phyloP scores from a whole-genome alignment of 1,140 invertebrate species.

The Papilio polyxenes region DNA sequence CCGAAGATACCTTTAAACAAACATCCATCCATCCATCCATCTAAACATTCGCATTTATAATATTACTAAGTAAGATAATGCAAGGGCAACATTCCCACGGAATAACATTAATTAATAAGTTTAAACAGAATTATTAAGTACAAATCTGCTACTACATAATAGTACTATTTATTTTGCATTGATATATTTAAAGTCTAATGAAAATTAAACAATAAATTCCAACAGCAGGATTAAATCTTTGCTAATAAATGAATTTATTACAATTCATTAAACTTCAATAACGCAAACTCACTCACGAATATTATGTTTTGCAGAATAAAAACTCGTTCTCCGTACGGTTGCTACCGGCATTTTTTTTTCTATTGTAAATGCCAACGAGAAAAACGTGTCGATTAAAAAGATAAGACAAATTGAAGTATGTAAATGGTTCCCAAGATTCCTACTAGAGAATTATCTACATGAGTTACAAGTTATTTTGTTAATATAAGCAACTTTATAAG shows the following conservation, averaged over 20 bases:
- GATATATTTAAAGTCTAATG: background rate
- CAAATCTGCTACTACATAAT: too few species aligned
- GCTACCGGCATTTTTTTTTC: constrained; percentile 20
- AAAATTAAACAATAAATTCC: background rate
- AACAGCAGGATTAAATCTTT: background rate
- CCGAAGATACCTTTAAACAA: too few species aligned
- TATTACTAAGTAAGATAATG: too few species aligned
- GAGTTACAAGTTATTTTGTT: background rate
- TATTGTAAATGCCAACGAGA: background rate
- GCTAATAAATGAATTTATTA: background rate
- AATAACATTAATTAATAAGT: background rate
- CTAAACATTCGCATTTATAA: too few species aligned
- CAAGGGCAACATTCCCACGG: background rate
- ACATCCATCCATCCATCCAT: too few species aligned
- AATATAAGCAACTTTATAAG: background rate
- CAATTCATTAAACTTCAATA: constrained; percentile 9
- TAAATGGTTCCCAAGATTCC: constrained; percentile 9
- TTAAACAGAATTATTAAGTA: background rate
- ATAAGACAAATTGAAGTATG: constrained; percentile 5
- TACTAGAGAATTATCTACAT: background rate
- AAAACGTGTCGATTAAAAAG: constrained; percentile 5
- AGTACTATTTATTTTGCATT: too few species aligned
- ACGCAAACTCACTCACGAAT: background rate
- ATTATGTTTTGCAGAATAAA: constrained; percentile 1
- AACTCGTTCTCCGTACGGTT: background rate